A percentile compares a stretch with the other conserved stretches of the same genome.
Evolutionary conservation across 1,140 invertebrate species (phyloP).

Genomic region (Druon quercuslanigerum): DNA sequence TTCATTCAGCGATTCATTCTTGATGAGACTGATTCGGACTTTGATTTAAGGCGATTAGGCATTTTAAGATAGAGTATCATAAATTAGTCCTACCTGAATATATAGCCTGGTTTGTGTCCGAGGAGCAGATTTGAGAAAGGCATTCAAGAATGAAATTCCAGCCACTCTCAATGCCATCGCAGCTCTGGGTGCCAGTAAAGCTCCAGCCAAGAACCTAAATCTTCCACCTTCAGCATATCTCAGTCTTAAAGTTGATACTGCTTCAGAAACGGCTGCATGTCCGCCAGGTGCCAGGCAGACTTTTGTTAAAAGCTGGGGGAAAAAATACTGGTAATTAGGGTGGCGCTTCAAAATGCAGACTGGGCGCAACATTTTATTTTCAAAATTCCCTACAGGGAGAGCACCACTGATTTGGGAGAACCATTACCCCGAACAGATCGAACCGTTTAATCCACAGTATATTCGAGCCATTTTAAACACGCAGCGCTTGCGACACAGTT

Average conservation of each 20-base stretch:
- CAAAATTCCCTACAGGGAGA: no score
- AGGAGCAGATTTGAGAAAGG: constrained; percentile 85
- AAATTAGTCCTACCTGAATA: constrained; percentile 82
- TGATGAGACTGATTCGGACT: constrained; percentile 10
- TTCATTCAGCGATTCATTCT: no score
- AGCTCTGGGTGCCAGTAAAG: constrained; percentile 83
- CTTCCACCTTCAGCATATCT: constrained; percentile 93
- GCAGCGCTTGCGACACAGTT: no score
- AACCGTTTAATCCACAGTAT: no score
- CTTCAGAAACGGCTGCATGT: constrained; percentile 90
- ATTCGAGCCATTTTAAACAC: no score
- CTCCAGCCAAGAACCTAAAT: constrained; percentile 92
- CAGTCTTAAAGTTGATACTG: constrained; percentile 90
- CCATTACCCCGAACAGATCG: no score
- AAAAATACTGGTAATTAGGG: constrained; percentile 40
- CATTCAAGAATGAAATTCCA: constrained; percentile 90
- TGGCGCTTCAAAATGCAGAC: no score
- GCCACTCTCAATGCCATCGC: constrained; percentile 86
- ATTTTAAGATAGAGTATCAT: constrained; percentile 21
- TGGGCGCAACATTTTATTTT: no score
- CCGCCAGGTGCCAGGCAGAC: constrained; percentile 85
- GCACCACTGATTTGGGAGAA: no score
- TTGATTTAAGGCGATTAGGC: constrained; percentile 27
- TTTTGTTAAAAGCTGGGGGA: constrained; percentile 83
- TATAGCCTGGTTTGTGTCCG: constrained; percentile 87